A percentile compares a stretch with the other conserved stretches of the same genome.
Evolutionary conservation across 2,797 vertebrate species (phyloP).

Genomic region (Smutsia temminckii): DNA sequence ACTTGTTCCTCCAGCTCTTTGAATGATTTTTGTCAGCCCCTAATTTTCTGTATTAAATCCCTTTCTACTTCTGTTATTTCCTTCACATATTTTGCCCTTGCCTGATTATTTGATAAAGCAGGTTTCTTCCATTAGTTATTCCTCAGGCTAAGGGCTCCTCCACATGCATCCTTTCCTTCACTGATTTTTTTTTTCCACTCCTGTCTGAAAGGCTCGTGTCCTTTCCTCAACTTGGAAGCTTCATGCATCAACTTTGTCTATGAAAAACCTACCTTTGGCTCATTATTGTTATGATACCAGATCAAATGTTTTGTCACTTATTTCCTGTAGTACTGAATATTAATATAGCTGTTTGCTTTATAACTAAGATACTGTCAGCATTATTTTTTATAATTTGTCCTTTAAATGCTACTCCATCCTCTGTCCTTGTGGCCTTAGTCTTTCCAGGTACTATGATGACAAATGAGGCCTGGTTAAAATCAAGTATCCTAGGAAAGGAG

Average conservation of each 20-base stretch:
- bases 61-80: constrained; percentile 10
- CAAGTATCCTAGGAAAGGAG: not conserved
- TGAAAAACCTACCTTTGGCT: not conserved
- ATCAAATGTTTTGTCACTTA: constrained; percentile 11
- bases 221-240: not conserved
- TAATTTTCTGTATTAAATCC: not conserved
- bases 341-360: constrained; percentile 22
- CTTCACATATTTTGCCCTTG: constrained; percentile 28
- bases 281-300: not conserved
- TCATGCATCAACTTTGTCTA: not conserved
- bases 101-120: not conserved
- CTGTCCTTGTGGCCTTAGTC: not conserved
- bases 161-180: not conserved
- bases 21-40: not conserved
- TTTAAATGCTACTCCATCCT: not conserved
- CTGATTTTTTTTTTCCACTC: not conserved
- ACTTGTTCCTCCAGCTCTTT: not conserved
- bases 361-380: not conserved
- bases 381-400: not conserved
- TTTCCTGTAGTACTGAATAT: not conserved
- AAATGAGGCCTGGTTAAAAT: constrained; percentile 16
- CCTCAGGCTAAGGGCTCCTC: not conserved
- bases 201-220: not conserved
- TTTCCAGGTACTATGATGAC: not conserved
- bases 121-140: not conserved